Evolutionary conservation across 2,888 invertebrate genomes (phyloP), one percentile per base, ranked within the genome.

Genomic region (Amblyjoppa proteus): DNA sequence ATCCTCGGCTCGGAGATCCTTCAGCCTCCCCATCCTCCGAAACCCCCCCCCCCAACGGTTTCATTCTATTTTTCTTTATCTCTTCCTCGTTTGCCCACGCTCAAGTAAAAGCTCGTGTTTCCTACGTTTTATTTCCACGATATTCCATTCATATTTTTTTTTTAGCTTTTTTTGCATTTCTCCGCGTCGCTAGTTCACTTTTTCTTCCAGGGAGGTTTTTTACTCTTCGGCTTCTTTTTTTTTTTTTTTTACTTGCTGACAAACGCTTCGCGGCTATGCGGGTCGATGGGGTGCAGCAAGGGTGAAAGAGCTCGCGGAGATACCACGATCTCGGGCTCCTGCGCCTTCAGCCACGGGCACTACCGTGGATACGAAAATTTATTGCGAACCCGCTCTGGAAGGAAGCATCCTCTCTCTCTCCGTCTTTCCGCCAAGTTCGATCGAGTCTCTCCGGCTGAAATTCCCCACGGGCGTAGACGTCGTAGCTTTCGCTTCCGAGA

Each of bases 21-120:
- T 83, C 68, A 38, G 16, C 41, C 34, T 76, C 75, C 41, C 49
- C 66, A 84, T 88, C 87, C 89, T 88, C 88, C 89, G 88, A 85
- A 84, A 51, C 74, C 64, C 79, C 53, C 75, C 64, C 79, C 53
- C 89, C 87, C 83, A 41, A 11, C 88, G 81, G 68, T 58, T 61
- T 51, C 51, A 49, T 80, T 76, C 74, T 71, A 9, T 68, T 45
- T 77, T 84, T 76, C 84, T 76, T 81, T 76, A 75, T 75, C 76
- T 84, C 80, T 80, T 86, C 87, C 87, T 80, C 73, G 83, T 75
- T 90, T 90, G 90, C 91, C 90, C 91, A 90, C 91, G 88, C 88
- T 88, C 87, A 86, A 88, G 82, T 84, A 87, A 89, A 89, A 90
- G 87, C 87, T 87, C 83, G 81, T 64, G 64, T 84, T 81, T 83